These are phyloP conservation scores for Psephotus haematonotus DNA, from an alignment of 2,113 vertebrate genomes.

Conservation along the genomic window DNA sequence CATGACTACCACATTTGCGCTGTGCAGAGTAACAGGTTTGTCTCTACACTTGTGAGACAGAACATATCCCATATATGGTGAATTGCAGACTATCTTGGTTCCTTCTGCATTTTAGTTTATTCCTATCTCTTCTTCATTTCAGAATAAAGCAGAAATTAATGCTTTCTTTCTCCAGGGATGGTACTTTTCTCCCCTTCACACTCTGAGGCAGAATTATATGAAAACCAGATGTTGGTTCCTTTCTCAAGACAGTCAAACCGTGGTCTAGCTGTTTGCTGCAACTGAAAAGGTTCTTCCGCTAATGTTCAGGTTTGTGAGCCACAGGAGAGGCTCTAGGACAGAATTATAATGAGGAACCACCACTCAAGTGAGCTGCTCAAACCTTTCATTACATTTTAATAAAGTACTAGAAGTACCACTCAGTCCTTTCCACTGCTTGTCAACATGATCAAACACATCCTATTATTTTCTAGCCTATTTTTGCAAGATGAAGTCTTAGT, in stretches of 20 bases:
- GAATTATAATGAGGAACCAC: not conserved
- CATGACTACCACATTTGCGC: not conserved
- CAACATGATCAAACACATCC: not conserved
- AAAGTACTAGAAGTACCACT: not conserved
- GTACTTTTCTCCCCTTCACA: not conserved
- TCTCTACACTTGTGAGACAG: not conserved
- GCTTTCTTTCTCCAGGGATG: not conserved
- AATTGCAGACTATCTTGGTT: not conserved
- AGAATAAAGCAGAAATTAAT: not conserved
- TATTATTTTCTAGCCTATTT: not conserved
- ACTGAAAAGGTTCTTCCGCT: not conserved
- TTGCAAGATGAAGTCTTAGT: not conserved
- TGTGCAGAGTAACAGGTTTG: not conserved
- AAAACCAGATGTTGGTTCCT: not conserved
- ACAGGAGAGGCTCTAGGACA: not conserved
- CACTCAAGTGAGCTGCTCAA: not conserved
- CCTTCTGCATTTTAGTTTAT: not conserved
- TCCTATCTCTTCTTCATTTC: not conserved
- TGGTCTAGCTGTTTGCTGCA: not conserved
- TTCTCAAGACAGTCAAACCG: not conserved
- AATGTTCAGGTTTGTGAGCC: not conserved
- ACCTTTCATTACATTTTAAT: constrained; percentile 47
- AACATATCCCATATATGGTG: fast-evolving
- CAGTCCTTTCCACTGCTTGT: not conserved
- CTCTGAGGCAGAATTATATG: not conserved